Base-by-base conservation (phyloP, 2,888 invertebrate species). In the Sesamia inferens region DNA sequence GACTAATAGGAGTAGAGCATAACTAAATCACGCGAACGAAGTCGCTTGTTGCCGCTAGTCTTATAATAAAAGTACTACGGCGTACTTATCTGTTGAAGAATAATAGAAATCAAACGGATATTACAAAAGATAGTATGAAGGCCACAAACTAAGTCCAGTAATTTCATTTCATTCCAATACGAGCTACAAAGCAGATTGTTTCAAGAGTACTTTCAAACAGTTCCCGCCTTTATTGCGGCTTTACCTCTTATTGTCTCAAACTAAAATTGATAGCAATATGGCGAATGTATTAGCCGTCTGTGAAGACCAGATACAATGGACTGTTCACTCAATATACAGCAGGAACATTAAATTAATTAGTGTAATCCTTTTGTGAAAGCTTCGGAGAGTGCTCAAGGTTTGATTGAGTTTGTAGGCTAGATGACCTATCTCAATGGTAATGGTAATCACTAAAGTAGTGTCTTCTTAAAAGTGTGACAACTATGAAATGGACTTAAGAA, bases 231-330 rank as follows among this genome's bases (percentile, higher is more conserved):
- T 72, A 58, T 59, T 71, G 59, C 19, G 59, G 54, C 31, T 73
- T 69, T 68, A 54, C 3, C 19, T 67, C 51, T n/a, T 66, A 71
- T 59, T 76, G 65, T 76, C n/a, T 61, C 48, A 10, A 54, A 54
- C 31, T 67, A 55, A 24, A 42, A 73, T 67, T 68, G 73, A 59
- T 44, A 58, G 67, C 54, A 76, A 80, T 71, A 76, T 65, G 31
- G 68, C 58, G 13, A 44, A 31, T 58, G 47, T 64, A 68, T 76
- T 66, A 76, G 65, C 72, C 59, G 62, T 10, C 24, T 68, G 54
- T 55, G 55, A 39, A 54, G 70, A 6, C 44, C 39, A 63, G 14
- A 31, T 68, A 31, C 67, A 78, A 63, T 75, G 44, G 62, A 74
- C 54, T 68, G 51, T 48, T 58, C 59, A 19, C 22, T 78, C 31